Base-by-base conservation (phyloP, 2,888 invertebrate genomes). In the Isotomurus palustris region DNA sequence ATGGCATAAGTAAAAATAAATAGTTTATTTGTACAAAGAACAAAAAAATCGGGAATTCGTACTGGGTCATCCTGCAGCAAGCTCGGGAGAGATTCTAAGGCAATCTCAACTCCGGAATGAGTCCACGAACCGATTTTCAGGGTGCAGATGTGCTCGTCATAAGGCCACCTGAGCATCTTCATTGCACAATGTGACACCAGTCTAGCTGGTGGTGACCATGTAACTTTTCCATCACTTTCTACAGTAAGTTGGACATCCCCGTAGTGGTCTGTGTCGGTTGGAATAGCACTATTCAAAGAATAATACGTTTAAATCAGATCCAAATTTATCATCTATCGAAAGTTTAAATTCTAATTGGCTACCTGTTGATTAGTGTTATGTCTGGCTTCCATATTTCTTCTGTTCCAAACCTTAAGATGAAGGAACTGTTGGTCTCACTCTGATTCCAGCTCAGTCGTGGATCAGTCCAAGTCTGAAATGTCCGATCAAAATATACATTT, bases 351-450 rank as follows among this genome's bases (percentile, higher is more conserved):
- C 32, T 32, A 8, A 10, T 35, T 56, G n/a, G n/a, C n/a, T 58
- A 74, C 74, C 72, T 73, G 61, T 88, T 88, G 68, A 85, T 83
- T 14, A 87, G 78, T 62, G 81, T 80, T 59, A 88, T 78, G 74
- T 87, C 88, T 3, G 88, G 90, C 74, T 82, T 82, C 87, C 90
- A 91, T 68, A 89, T 78, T 73, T 87, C 86, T 74, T 84, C 84
- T 58, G 83, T 83, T 8, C 82, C 81, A 71, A 85, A 77, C 72
- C 84, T 80, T 36, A 85, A 74, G 40, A 75, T 74, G 52, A 87
- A 78, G 50, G 87, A 78, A 27, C 82, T 84, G 68, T 83, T 84
- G 66, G 86, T 87, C 22, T 83, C 81, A 2, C 78, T 76, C 0
- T 80, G 74, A 72, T 87, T 84, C 89, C 89, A 90, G 50, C 78